Conservation (phyloP, 2,797 vertebrate species). For the Sandelia bainsii region DNA sequence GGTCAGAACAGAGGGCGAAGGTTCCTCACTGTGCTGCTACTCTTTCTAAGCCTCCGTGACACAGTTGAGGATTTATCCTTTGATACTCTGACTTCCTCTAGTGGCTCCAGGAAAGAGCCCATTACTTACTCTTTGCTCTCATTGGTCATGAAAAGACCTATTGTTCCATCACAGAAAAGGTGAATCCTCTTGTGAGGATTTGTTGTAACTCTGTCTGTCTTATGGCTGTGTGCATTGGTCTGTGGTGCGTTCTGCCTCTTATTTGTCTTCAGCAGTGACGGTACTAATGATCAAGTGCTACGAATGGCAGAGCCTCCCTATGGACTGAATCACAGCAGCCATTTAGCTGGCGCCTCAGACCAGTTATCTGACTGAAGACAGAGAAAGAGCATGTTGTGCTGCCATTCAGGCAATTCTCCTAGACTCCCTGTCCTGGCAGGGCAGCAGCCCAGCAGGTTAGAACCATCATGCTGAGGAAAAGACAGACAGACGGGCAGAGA, state of each 20-base stretch:
- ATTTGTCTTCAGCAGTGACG: slow-evolving; percentile 4
- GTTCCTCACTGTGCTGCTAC: background rate
- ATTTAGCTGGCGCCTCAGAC: slow-evolving; percentile 19
- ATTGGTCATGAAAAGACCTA: slow-evolving; percentile 25
- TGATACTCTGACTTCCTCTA: slow-evolving; percentile 44
- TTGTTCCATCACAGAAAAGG: slow-evolving; percentile 18
- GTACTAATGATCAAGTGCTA: background rate
- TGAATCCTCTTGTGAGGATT: slow-evolving; percentile 29
- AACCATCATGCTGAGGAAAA: slow-evolving; percentile 1
- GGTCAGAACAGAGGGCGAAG: background rate
- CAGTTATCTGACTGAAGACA: slow-evolving; percentile 18
- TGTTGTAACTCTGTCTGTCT: slow-evolving; percentile 24
- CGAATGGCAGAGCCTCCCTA: slow-evolving; percentile 9
- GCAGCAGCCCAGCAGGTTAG: background rate
- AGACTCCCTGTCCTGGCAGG: slow-evolving; percentile 9
- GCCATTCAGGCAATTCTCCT: slow-evolving; percentile 7
- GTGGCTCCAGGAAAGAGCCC: slow-evolving; percentile 20
- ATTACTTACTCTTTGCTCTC: slow-evolving; percentile 17
- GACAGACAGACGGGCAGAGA: slow-evolving; percentile 12
- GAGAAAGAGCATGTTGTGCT: slow-evolving; percentile 24
- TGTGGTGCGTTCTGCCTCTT: slow-evolving; percentile 10
- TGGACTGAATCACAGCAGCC: slow-evolving; percentile 10
- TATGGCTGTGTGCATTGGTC: slow-evolving; percentile 1
- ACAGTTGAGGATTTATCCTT: slow-evolving; percentile 11
- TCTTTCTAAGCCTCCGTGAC: slow-evolving; percentile 23